Evolutionary conservation across 2,888 invertebrate genomes (phyloP), one percentile per base, ranked within the genome.

Genomic region (Gasteruption jaculator): DNA sequence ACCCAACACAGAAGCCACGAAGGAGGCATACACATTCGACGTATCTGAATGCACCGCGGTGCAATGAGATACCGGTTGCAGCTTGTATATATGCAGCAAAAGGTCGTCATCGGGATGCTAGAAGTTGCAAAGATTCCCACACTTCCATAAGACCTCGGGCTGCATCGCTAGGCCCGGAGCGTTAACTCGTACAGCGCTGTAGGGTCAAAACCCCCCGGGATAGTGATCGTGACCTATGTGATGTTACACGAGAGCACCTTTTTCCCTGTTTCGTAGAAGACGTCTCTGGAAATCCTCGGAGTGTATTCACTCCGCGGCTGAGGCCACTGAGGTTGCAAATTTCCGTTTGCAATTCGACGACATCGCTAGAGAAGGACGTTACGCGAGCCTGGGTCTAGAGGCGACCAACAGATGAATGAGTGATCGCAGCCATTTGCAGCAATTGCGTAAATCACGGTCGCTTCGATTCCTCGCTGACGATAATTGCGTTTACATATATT

Each of bases 41-140:
- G 6, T 27, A 18, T 4, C 30, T 30, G n/a, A n/a, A 30, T 30
- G 16, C 14, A 10, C 12, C 16, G 7, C 12, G 41, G 48, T 50
- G 46, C 47, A 50, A 44, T 52, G 58, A 58, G 57, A 57, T 54
- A 58, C 59, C n/a, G 54, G 58, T 59, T 61, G 60, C 64, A 63
- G 65, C 63, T 63, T 62, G 61, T 53, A 49, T 52, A n/a, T n/a
- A n/a, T n/a, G n/a, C n/a, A 46, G 42, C 38, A 60, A 63, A 52
- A 61, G 63, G 61, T 64, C 64, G 64, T 58, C n/a, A n/a, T n/a
- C 63, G 59, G 59, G 61, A 61, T 59, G 60, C 61, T 61, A 46
- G 54, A 55, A 58, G 60, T 60, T 60, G 62, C 60, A 58, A 62
- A 60, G 64, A n/a, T 67, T 67, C 67, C 66, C 66, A 67, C 65